Conservation (phyloP, 1,140 invertebrate species). For the Cherax quadricarinatus region DNA sequence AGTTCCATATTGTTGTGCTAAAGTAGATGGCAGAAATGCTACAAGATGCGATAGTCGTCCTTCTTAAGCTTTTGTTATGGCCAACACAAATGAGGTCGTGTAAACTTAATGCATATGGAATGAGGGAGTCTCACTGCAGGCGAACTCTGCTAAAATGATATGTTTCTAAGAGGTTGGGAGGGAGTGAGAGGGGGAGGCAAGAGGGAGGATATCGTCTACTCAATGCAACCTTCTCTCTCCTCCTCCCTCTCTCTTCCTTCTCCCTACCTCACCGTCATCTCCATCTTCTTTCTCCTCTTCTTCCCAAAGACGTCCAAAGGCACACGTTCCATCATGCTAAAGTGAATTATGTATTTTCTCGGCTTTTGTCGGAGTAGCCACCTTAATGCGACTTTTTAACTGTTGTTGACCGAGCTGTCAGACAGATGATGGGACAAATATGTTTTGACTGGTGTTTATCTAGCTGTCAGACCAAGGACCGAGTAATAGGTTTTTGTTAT, state of each 20-base stretch:
- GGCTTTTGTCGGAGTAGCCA: constrained; percentile 42
- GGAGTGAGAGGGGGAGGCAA: constrained; percentile 11
- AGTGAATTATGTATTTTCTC: constrained; percentile 55
- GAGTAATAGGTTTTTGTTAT: constrained; percentile 4
- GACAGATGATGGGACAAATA: constrained; percentile 47
- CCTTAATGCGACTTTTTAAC: constrained; percentile 49
- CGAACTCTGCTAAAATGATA: constrained; percentile 64
- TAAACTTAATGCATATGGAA: constrained; percentile 71
- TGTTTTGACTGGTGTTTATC: constrained; percentile 14
- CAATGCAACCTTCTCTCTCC: background rate
- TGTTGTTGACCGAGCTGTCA: constrained; percentile 52
- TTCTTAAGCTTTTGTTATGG: constrained; percentile 60
- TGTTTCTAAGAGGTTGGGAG: constrained; percentile 43
- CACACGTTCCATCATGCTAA: constrained; percentile 30
- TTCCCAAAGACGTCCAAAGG: background rate
- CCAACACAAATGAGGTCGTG: constrained; percentile 63
- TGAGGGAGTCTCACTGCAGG: constrained; percentile 63
- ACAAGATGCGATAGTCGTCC: constrained; percentile 18
- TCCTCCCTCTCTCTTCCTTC: background rate
- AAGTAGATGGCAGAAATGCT: constrained; percentile 14
- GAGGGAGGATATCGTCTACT: background rate
- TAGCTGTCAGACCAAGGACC: constrained; percentile 12
- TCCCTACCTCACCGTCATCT: background rate
- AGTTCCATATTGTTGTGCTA: constrained; percentile 20
- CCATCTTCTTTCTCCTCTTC: constrained; percentile 1